Percentiles rank a stretch among this genome's conserved stretches.
phyloP scores from a whole-genome alignment of 2,797 vertebrate species.

The Sebastolobus altivelis region DNA sequence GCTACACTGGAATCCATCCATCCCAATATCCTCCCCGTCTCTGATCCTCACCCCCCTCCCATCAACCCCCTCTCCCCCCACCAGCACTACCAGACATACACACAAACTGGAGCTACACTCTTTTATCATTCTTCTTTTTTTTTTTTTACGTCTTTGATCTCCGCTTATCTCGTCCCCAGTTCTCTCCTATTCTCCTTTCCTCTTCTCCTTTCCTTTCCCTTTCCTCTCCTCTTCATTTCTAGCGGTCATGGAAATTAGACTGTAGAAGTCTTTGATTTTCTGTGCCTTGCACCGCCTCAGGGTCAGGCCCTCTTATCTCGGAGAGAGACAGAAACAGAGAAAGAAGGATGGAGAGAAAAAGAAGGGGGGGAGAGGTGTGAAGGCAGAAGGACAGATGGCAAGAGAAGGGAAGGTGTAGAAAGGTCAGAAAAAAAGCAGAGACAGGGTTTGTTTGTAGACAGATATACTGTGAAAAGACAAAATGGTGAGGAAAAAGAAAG shows the following conservation, averaged over 20 bases:
- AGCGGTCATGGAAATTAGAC: slow-evolving; percentile 71
- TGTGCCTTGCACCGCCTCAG: slow-evolving; percentile 52
- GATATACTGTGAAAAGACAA: background rate
- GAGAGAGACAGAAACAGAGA: slow-evolving; percentile 16
- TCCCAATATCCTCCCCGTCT: slow-evolving; percentile 49
- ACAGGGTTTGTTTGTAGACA: background rate
- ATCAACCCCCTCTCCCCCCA: background rate
- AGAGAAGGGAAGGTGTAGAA: slow-evolving; percentile 6
- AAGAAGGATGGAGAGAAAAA: background rate
- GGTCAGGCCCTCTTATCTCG: slow-evolving; percentile 65
- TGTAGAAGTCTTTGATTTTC: slow-evolving; percentile 71
- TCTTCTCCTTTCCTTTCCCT: slow-evolving; percentile 2
- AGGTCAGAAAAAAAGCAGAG: background rate
- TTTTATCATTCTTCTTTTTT: slow-evolving; percentile 13
- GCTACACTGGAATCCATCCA: slow-evolving; percentile 62
- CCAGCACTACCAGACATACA: slow-evolving; percentile 18
- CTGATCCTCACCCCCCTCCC: slow-evolving; percentile 21
- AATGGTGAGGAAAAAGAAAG: background rate
- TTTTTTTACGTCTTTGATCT: slow-evolving; percentile 51
- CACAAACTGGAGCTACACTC: slow-evolving; percentile 16
- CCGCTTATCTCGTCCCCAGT: slow-evolving; percentile 40
- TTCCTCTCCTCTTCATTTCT: slow-evolving; percentile 53
- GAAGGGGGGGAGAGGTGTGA: slow-evolving; percentile 12
- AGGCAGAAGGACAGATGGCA: slow-evolving; percentile 9
- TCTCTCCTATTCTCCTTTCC: slow-evolving; percentile 15